phyloP scores from a whole-genome alignment of 2,888 invertebrate genomes.

The Oligia strigilis region DNA sequence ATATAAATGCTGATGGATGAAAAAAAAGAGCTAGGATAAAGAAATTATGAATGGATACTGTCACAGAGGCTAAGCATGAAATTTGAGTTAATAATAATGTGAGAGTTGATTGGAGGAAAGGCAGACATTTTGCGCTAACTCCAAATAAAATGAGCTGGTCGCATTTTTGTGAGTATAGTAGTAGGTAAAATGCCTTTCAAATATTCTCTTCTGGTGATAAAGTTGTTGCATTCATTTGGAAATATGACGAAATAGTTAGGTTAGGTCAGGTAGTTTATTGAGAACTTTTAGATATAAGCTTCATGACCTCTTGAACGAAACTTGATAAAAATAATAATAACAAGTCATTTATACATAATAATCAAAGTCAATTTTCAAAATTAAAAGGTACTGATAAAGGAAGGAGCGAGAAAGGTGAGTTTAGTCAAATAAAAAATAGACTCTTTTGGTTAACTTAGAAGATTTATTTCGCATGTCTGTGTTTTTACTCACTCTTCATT shows the following conservation, averaged over 20 bases:
- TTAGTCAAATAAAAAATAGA: constrained; percentile 9
- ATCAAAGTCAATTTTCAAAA: constrained; percentile 41
- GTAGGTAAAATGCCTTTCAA: neutral
- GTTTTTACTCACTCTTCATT: constrained; percentile 2
- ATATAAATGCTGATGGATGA: neutral
- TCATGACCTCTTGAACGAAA: neutral
- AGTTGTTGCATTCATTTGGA: neutral
- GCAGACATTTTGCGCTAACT: neutral
- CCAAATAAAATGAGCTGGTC: neutral
- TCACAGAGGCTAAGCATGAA: neutral
- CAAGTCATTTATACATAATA: too few species aligned
- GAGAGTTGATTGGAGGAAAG: neutral
- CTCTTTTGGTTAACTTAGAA: neutral
- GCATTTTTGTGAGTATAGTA: neutral
- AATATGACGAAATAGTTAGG: neutral
- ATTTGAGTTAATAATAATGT: neutral
- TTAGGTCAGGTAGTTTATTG: neutral
- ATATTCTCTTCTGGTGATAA: neutral
- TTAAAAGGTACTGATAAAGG: constrained; percentile 67
- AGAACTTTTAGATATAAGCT: neutral
- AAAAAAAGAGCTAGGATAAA: neutral
- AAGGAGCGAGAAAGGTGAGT: constrained; percentile 68
- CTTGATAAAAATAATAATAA: constrained; percentile 3
- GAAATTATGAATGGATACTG: neutral
- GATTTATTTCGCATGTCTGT: neutral